Evolutionary conservation across 2,888 invertebrate genomes (phyloP).

Genomic region (Steinernema scapterisci): DNA sequence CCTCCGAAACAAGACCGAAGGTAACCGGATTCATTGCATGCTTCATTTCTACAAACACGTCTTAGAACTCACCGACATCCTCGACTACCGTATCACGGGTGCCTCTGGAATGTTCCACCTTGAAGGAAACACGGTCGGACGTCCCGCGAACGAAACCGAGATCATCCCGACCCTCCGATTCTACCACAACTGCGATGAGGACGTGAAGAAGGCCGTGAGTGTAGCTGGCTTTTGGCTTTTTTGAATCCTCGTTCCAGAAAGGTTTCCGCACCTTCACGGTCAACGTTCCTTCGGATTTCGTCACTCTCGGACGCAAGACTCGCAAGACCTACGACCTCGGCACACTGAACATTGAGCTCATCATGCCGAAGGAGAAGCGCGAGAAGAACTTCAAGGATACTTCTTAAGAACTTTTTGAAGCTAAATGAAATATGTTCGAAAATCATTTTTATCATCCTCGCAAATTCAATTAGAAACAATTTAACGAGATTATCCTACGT

Average conservation of each 20-base stretch:
- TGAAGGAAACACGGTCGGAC: conserved; percentile 40
- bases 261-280: conserved; percentile 14
- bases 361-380: conserved; percentile 41
- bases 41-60: neutral
- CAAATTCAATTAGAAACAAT: too few relatives aligned
- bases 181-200: conserved; percentile 42
- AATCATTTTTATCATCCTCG: too few relatives aligned
- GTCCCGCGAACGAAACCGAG: conserved; percentile 38
- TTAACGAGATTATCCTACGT: too few relatives aligned
- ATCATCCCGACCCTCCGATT: conserved; percentile 38
- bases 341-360: conserved; percentile 40
- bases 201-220: conserved; percentile 34
- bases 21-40: neutral
- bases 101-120: conserved; percentile 40
- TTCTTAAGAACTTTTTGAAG: too few relatives aligned
- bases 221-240: neutral
- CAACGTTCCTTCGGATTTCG: neutral
- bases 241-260: neutral
- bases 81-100: conserved; percentile 37
- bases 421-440: too few relatives aligned
- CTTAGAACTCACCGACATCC: conserved; percentile 35
- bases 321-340: conserved; percentile 45
- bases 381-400: conserved; percentile 3
- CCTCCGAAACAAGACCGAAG: conserved; percentile 30
- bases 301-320: conserved; percentile 42